Evolutionary conservation across 2,797 vertebrate species (phyloP).

Genomic region (Menidia menidia): DNA sequence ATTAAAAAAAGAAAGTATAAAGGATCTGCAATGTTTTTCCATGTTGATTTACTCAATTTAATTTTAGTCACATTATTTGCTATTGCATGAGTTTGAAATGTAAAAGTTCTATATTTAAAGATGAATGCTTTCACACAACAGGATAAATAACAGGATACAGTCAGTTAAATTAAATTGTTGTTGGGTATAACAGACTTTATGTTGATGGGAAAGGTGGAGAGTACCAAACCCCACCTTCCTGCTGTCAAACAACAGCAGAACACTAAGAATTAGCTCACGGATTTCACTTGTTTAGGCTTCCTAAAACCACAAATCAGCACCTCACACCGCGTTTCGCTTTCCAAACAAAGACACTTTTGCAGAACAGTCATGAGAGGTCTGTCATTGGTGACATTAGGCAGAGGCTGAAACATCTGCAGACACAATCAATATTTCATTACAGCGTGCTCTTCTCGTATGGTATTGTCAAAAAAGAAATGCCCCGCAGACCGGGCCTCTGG

Average conservation of each 20-base stretch:
- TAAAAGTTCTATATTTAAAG: too few species aligned
- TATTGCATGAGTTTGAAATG: too few species aligned
- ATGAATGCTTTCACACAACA: too few species aligned
- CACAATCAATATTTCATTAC: conserved; percentile 70
- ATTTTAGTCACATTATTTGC: not conserved
- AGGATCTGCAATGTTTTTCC: conserved; percentile 1
- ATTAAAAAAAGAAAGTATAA: too few species aligned
- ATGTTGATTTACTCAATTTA: too few species aligned
- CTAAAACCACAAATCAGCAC: not conserved
- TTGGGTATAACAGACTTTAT: too few species aligned
- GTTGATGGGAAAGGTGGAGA: too few species aligned
- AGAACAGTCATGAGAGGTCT: not conserved
- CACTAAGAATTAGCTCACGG: conserved; percentile 2
- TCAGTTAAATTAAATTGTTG: too few species aligned
- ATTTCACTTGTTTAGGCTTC: conserved; percentile 8
- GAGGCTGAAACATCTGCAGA: conserved; percentile 61
- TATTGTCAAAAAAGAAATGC: conserved; percentile 28
- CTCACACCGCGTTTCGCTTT: not conserved
- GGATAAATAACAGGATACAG: too few species aligned
- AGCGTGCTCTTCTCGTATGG: conserved; percentile 21
- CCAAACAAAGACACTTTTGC: not conserved
- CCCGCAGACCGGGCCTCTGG: conserved; percentile 37
- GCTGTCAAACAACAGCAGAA: conserved; percentile 13
- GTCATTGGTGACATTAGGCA: conserved; percentile 35
- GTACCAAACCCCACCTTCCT: not conserved